Conservation (phyloP, 2,888 invertebrate genomes). For the Stegophylla sp. region DNA sequence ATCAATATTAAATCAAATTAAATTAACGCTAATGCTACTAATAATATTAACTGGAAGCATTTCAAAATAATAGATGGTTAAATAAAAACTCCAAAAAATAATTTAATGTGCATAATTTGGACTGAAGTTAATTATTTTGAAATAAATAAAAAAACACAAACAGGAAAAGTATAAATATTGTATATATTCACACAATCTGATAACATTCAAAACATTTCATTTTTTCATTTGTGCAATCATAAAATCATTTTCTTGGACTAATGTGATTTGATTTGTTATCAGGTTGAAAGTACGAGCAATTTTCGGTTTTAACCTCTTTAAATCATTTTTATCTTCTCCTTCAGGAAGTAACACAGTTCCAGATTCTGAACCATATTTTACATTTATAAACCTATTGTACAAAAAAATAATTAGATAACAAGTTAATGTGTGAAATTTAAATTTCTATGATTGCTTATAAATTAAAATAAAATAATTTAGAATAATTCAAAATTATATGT, state of each 20-base stretch:
- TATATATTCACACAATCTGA: background rate
- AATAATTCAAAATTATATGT: background rate
- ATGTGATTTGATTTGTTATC: background rate
- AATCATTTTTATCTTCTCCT: conserved; percentile 33
- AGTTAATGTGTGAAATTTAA: too few relatives aligned
- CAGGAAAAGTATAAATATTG: background rate
- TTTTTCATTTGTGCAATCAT: conserved; percentile 7
- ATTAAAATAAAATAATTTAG: background rate
- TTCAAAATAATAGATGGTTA: too few relatives aligned
- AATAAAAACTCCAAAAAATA: too few relatives aligned
- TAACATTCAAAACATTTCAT: conserved; percentile 21
- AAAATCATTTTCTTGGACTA: conserved; percentile 35
- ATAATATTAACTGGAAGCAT: too few relatives aligned
- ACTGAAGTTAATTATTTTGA: background rate
- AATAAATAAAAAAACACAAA: background rate
- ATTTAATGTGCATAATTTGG: background rate
- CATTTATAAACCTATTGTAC: conserved; percentile 30
- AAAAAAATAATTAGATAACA: background rate
- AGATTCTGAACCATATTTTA: conserved; percentile 34
- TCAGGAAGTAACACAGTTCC: conserved; percentile 35
- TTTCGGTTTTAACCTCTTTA: conserved; percentile 29
- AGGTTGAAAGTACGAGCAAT: conserved; percentile 36
- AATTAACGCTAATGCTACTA: too few relatives aligned
- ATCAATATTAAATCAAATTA: too few relatives aligned
- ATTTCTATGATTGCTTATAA: background rate